Percentiles rank a stretch among this genome's conserved stretches.
Evolutionary conservation across 1,140 invertebrate genomes (phyloP).

Genomic region (Leguminivora glycinivorella): DNA sequence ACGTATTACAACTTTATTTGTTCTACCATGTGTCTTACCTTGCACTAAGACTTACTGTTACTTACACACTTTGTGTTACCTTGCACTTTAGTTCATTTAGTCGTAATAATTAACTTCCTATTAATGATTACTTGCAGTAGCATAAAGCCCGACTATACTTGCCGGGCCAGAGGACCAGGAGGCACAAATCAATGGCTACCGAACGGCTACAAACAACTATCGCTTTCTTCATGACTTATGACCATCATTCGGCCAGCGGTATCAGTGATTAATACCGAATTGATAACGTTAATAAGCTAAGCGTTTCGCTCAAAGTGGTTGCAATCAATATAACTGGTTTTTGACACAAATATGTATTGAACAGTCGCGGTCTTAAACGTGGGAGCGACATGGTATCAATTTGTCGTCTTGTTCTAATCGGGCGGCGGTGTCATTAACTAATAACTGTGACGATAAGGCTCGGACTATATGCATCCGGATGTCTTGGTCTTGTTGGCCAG

Average conservation of each 20-base stretch:
- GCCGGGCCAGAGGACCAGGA: background rate
- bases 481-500: background rate
- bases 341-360: conserved; percentile 20
- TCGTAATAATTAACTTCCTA: too few species aligned
- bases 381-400: conserved; percentile 9
- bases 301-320: conserved; percentile 24
- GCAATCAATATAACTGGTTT: conserved; percentile 18
- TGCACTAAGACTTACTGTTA: too few species aligned
- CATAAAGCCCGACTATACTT: background rate
- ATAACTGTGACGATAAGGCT: background rate
- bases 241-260: conserved; percentile 15
- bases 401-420: background rate
- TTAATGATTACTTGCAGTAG: background rate
- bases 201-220: conserved; percentile 17
- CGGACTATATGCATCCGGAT: background rate
- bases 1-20: background rate
- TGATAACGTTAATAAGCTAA: conserved; percentile 26
- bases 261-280: conserved; percentile 24
- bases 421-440: background rate
- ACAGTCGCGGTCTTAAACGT: conserved; percentile 10
- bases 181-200: conserved; percentile 23
- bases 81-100: too few species aligned
- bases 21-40: too few species aligned
- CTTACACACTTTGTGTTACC: too few species aligned
- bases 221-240: conserved; percentile 26